Evolutionary conservation across 2,888 invertebrate species (phyloP), one percentile per base, ranked within the genome.

Genomic region (Plutella xylostella): DNA sequence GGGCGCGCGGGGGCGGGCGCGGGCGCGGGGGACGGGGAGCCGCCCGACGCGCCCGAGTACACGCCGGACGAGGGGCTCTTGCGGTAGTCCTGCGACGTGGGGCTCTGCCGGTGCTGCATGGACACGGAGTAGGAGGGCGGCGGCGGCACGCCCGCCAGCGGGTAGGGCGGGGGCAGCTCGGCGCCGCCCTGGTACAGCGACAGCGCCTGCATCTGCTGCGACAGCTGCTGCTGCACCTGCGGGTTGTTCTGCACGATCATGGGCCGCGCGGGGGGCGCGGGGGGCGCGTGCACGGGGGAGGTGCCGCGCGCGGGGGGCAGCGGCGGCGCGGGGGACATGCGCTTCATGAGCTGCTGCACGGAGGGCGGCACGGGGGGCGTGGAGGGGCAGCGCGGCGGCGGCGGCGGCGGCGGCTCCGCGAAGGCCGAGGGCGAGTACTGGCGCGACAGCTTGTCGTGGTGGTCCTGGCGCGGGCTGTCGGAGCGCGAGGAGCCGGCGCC

Each of bases 401-500:
- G 90, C 47, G 90, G 92, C 12, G 91, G 92, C 40, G 93, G 91
- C 1, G 92, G 89, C 46, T 86, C 86, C 46, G 86, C 70, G 57
- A 75, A 80, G 50, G 84, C 85, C 38, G 88, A 89, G 7, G 91
- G 91, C 46, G 91, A 91, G 65, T 92, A 92, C 61, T 90, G 90
- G 42, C 92, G 84, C 54, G 87, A 88, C 33, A 92, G 80, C 51
- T 82, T 82, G 55, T 82, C 83, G 56, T 91, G 90, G 53, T 89
- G 89, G 11, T 87, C 74, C 54, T 91, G 86, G 53, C 94, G 89
- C 14, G 94, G 95, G 68, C 94, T 94, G 66, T 96, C 96, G 5
- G 96, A 96, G 45, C 95, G 87, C 37, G 94, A 94, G 64, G 93
- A 93, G 41, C 94, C 94, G 12, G 94, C 94, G 15, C 94, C 94